These are phyloP conservation scores for Dryomyza anilis DNA, from an alignment of 2,888 invertebrate species.

Conservation along the genomic window DNA sequence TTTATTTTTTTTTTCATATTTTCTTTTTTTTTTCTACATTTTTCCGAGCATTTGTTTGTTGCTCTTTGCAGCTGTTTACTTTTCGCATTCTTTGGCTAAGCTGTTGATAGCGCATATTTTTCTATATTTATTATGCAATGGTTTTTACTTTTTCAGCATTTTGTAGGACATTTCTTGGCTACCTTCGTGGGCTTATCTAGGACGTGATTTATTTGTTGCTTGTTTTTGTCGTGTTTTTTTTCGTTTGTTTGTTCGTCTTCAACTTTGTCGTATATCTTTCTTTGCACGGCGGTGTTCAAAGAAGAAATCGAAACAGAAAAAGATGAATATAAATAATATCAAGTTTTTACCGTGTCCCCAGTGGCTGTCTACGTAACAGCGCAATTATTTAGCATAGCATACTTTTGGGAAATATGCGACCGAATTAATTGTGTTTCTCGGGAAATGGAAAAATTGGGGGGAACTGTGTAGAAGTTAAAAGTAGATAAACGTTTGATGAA, in stretches of 20 bases:
- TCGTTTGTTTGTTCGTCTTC: background rate
- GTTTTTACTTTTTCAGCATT: background rate
- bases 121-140: background rate
- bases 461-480: too few species aligned
- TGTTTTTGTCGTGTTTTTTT: constrained; percentile 20
- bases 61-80: background rate
- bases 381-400: constrained; percentile 47
- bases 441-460: too few species aligned
- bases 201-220: constrained; percentile 26
- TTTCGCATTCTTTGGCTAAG: background rate
- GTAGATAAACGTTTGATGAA: background rate
- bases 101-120: background rate
- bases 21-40: background rate
- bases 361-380: constrained; percentile 44
- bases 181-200: constrained; percentile 18
- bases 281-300: background rate
- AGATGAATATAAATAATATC: constrained; percentile 50
- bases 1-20: background rate
- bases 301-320: constrained; percentile 33
- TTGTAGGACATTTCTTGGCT: constrained; percentile 12
- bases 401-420: constrained; percentile 41
- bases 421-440: constrained; percentile 7
- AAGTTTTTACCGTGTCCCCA: constrained; percentile 39
- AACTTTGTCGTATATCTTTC: background rate
- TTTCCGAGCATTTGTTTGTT: background rate